Percentiles rank a stretch among this genome's conserved stretches.
Evolutionary conservation across 2,888 invertebrate species (phyloP).

Genomic region (Drosophila fulvimacula): DNA sequence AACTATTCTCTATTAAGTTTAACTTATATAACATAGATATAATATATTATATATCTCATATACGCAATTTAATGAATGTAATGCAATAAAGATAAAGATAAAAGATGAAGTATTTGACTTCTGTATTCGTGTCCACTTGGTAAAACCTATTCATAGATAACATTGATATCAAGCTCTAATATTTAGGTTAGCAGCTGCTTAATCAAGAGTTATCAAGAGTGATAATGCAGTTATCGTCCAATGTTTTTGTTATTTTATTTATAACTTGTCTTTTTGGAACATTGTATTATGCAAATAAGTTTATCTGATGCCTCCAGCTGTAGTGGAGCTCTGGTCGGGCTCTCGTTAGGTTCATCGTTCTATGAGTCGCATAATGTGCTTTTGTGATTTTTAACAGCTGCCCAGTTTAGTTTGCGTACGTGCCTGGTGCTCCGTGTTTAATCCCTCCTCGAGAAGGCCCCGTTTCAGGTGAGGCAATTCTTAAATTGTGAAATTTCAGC

Average conservation of each 20-base stretch:
- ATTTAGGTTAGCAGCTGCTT: background rate
- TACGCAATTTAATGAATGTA: background rate
- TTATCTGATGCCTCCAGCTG: slow-evolving; percentile 3
- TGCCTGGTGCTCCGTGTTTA: slow-evolving; percentile 43
- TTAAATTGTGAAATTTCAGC: slow-evolving; percentile 72
- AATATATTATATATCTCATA: background rate
- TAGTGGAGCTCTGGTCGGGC: background rate
- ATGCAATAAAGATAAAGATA: background rate
- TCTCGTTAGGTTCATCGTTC: slow-evolving; percentile 19
- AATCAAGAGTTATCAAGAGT: background rate
- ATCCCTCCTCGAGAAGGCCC: slow-evolving; percentile 46
- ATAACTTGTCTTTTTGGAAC: background rate
- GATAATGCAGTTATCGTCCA: slow-evolving; percentile 1
- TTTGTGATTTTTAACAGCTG: slow-evolving; percentile 19
- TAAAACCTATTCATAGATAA: background rate
- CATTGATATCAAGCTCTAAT: slow-evolving; percentile 2
- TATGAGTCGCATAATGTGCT: slow-evolving; percentile 10
- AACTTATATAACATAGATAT: background rate
- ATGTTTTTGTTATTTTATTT: background rate
- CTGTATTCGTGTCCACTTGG: background rate
- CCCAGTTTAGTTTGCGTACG: slow-evolving; percentile 47
- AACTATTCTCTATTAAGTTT: too few species aligned
- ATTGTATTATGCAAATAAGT: background rate
- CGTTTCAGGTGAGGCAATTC: slow-evolving; percentile 35
- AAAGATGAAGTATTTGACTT: background rate